phyloP scores from a whole-genome alignment of 2,888 invertebrate genomes.

The Lepas anatifera region DNA sequence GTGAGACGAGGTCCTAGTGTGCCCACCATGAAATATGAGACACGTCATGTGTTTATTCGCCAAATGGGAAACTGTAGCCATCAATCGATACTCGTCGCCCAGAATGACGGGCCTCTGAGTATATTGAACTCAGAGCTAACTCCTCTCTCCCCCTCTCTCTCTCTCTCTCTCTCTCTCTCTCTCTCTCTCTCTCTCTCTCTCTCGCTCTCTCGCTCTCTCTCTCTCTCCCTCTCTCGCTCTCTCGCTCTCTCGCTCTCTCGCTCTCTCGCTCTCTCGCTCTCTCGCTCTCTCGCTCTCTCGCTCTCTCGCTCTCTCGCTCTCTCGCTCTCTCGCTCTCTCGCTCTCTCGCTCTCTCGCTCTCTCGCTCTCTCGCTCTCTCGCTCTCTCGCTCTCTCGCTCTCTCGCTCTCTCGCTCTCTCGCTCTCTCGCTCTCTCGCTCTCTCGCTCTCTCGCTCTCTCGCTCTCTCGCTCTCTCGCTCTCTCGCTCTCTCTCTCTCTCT shows the following conservation, averaged over 20 bases:
- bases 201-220: not conserved
- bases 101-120: not conserved
- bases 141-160: not conserved
- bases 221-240: slow-evolving; percentile 13
- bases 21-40: not conserved
- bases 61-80: not conserved
- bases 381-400: slow-evolving; percentile 13
- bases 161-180: not conserved
- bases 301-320: slow-evolving; percentile 5
- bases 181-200: not conserved
- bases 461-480: slow-evolving; percentile 10
- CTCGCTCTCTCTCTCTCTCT: not conserved
- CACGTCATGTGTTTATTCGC: not conserved
- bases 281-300: slow-evolving; percentile 19
- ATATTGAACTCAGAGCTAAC: no score
- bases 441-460: slow-evolving; percentile 19
- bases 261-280: not conserved
- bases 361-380: not conserved
- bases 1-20: no score
- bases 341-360: no score
- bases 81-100: not conserved
- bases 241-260: slow-evolving; percentile 5
- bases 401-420: not conserved
- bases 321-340: not conserved
- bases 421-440: slow-evolving; percentile 5